Conservation (phyloP, 2,888 invertebrate species). For the Drosophila mulleri region DNA sequence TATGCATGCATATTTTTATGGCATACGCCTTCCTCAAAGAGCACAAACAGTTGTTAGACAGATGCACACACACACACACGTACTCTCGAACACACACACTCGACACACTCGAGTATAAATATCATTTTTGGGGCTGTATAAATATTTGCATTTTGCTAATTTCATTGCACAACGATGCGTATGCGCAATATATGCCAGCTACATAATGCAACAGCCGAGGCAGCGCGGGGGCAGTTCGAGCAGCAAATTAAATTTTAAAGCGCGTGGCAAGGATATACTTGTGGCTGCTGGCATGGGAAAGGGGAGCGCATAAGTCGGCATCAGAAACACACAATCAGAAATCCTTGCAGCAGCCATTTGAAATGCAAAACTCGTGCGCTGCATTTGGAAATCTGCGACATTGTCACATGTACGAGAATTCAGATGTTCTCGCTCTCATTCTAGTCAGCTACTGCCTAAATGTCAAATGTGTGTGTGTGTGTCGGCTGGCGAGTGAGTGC, state of each 20-base stretch:
- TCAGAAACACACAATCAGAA: constrained; percentile 44
- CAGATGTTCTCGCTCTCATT: constrained; percentile 19
- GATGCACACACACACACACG: constrained; percentile 8
- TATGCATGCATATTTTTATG: constrained; percentile 20
- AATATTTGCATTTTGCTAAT: constrained; percentile 68
- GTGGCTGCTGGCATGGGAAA: neutral
- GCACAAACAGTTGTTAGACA: constrained; percentile 35
- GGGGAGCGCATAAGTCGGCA: constrained; percentile 19
- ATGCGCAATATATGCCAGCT: constrained; percentile 46
- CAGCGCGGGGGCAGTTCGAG: constrained; percentile 20
- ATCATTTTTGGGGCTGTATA: constrained; percentile 50
- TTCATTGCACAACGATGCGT: constrained; percentile 48
- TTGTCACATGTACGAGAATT: constrained; percentile 52
- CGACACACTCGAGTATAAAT: constrained; percentile 25
- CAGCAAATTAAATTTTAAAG: constrained; percentile 56
- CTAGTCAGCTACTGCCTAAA: constrained; percentile 13
- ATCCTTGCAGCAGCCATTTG: constrained; percentile 50
- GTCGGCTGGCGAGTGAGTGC: neutral
- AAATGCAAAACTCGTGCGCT: constrained; percentile 64
- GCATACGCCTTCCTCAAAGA: constrained; percentile 22
- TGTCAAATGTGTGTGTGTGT: constrained; percentile 40
- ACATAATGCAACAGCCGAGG: constrained; percentile 25
- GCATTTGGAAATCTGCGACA: constrained; percentile 69
- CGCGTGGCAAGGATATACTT: constrained; percentile 8
- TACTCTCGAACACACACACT: neutral